A percentile compares a stretch with the other conserved stretches of the same genome.
Evolutionary conservation across 2,888 invertebrate genomes (phyloP).

Genomic region (Tinea trinotella): DNA sequence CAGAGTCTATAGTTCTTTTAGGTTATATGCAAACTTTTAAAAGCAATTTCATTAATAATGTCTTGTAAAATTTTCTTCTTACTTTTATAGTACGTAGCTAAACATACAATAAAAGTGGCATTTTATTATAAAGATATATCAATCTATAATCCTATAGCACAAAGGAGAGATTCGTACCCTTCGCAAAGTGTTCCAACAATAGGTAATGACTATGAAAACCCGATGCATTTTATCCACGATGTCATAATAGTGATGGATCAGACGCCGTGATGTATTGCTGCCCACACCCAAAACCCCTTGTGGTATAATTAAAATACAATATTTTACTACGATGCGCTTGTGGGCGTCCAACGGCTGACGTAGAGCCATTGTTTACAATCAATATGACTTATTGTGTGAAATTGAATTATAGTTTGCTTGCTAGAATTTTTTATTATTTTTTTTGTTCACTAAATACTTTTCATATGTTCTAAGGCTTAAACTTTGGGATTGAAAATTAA

Average conservation of each 20-base stretch:
- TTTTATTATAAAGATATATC: too few species aligned
- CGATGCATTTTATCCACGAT: constrained; percentile 23
- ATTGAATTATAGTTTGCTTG: neutral
- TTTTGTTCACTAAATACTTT: too few species aligned
- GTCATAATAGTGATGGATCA: constrained; percentile 20
- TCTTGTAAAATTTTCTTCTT: too few species aligned
- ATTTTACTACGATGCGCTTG: constrained; percentile 22
- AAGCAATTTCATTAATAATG: too few species aligned
- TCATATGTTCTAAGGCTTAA: too few species aligned
- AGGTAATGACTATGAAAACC: constrained; percentile 23
- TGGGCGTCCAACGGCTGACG: neutral
- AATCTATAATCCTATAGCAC: neutral
- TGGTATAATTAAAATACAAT: constrained; percentile 33
- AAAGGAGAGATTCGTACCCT: constrained; percentile 22
- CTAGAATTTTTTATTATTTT: too few species aligned
- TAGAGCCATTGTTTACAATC: neutral
- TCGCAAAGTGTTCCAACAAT: constrained; percentile 34
- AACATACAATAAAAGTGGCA: too few species aligned
- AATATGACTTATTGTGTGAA: neutral
- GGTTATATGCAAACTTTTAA: too few species aligned
- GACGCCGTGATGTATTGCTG: constrained; percentile 18
- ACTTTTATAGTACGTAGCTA: too few species aligned
- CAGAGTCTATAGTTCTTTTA: too few species aligned
- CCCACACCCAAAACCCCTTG: constrained; percentile 18
- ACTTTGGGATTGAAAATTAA: too few species aligned